Base-by-base conservation (phyloP, 2,888 invertebrate genomes). In the Drosophila subsilvestris region DNA sequence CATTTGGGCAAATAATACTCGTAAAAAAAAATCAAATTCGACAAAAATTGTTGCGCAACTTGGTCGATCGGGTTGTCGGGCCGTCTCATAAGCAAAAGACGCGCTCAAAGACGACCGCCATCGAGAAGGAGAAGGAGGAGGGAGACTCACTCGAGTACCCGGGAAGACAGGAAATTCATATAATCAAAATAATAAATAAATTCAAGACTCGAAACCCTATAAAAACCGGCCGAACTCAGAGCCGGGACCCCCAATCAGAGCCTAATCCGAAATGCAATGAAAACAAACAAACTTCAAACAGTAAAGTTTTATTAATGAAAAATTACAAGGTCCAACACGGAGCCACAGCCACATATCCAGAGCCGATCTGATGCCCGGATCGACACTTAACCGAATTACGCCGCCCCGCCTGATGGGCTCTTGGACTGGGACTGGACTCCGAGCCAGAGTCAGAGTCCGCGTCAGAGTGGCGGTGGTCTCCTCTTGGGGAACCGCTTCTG, bases 301-400 rank as follows among this genome's bases (percentile, higher is more conserved):
- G n/a, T 45, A 47, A 3, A 44, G 14, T 37, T 63, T 49, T 53
- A 29, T 63, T 58, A 63, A 48, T 50, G 47, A 70, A 48, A 20
- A 55, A 25, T 53, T 63, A 58, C 49, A 56, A 29, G 48, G n/a
- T 6, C 32, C 37, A 37, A 37, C 37, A n/a, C n/a, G 2, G n/a
- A 37, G n/a, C n/a, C 37, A 14, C 14, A 37, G 2, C 37, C 14
- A 6, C 17, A 27, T 14, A 22, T 37, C 32, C 14, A 25, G 44
- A 43, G 2, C 29, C 29, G 54, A 17, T 18, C 37, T 49, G 37
- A 45, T 27, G 42, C 22, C 18, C 44, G 22, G 27, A 51, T 58
- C 57, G 22, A 25, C 37, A 54, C 49, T 49, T 61, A 74, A 81
- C 83, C 83, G 86, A 86, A 86, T 83, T 83, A 83, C 83, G 86